Evolutionary conservation across 2,888 invertebrate species (phyloP), one percentile per base, ranked within the genome.

Genomic region (Mesorhabditis sp.): DNA sequence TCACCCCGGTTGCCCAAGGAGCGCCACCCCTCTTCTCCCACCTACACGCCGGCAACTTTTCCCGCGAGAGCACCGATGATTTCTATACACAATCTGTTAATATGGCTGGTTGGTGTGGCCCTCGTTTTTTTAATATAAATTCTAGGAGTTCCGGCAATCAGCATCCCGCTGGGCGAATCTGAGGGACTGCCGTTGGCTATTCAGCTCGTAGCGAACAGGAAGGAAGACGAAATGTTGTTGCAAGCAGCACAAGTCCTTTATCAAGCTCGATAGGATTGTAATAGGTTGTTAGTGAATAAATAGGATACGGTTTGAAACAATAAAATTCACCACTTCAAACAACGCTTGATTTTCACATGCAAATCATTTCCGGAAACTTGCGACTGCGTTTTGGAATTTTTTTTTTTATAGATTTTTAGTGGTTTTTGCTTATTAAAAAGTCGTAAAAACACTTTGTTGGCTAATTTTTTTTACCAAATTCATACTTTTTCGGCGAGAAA

Each of bases 21-120:
- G 92, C 92, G 80, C 94, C 98, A 0, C 94, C 94, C 0, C 86
- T 88, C 0, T 92, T 93, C 74, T 96, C 94, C 87, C 87, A 90
- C 0, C 71, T 85, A 65, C 90, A 90, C 76, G 92, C 93, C 80
- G 94, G 93, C 85, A 89, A 94, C 68, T 92, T 93, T 82, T 92
- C 94, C 83, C 92, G 93, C 86, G 92, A 92, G 0, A 89, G 78
- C 65, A 74, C 72, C 62, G 85, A 85, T 67, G 98, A 98, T 88
- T 93, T 91, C 86, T 97, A 93, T 85, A 97, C 97, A 0, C 95
- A 95, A 84, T 92, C 97, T 0, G 93, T 93, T 0, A 98, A 98
- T 86, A 92, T 98, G 92, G 94, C 96, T 58, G 97, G 97, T 74
- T 58, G 6, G 67, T 50, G 7, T 41, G 10, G 64, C 15, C 15